A percentile compares a stretch with the other conserved stretches of the same genome.
Conservation (phyloP, 2,113 vertebrate genomes). For the Plestiodon gilberti region DNA sequence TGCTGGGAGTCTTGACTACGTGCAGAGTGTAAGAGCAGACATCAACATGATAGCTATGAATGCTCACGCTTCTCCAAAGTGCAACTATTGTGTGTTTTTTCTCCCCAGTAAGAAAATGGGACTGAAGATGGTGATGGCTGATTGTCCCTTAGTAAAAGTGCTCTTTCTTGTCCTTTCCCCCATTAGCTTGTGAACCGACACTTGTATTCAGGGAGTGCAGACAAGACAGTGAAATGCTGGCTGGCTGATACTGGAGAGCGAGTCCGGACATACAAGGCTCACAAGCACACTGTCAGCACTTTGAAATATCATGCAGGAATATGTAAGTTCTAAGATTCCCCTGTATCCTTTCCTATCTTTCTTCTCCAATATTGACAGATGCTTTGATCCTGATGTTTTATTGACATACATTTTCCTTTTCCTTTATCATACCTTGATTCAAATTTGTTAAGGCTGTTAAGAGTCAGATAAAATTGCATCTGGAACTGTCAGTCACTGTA, state of each 20-base stretch:
- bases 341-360: background rate
- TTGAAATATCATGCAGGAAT: slow-evolving; percentile 81
- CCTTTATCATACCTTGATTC: background rate
- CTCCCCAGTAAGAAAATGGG: background rate
- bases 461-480: too few relatives aligned
- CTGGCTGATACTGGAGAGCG: slow-evolving; percentile 76
- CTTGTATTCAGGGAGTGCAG: slow-evolving; percentile 80
- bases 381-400: background rate
- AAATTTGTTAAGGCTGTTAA: background rate
- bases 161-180: slow-evolving; percentile 26
- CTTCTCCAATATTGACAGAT: accelerated
- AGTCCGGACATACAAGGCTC: slow-evolving; percentile 77
- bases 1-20: accelerated
- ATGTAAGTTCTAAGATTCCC: slow-evolving; percentile 75
- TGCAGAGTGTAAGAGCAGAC: background rate
- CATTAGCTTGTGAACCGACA: slow-evolving; percentile 78
- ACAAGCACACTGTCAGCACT: slow-evolving; percentile 82
- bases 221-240: slow-evolving; percentile 83
- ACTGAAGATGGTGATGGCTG: background rate
- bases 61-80: background rate
- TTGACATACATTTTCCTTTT: too few relatives aligned
- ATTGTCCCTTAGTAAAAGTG: accelerated
- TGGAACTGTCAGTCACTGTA: too few relatives aligned
- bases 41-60: background rate
- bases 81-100: background rate